A percentile compares a stretch with the other conserved stretches of the same genome.
phyloP scores from a whole-genome alignment of 2,797 vertebrate species.

The Loris lydekkerianus region DNA sequence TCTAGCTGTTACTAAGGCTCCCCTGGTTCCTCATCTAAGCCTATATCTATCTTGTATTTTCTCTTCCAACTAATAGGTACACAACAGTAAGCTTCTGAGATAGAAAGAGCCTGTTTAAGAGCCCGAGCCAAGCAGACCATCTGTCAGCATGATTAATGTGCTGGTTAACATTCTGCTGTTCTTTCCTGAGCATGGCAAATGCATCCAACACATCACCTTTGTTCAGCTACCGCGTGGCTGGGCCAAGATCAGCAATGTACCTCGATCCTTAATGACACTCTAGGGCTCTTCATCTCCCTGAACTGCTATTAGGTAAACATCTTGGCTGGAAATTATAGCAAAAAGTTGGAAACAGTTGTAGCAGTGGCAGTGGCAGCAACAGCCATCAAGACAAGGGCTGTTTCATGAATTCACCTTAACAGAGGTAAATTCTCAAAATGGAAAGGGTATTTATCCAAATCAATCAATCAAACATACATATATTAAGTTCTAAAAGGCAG shows the following conservation, averaged over 20 bases:
- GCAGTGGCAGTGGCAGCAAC: neutral
- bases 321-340: conserved; percentile 31
- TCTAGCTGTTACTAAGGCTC: conserved; percentile 46
- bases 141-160: conserved; percentile 79
- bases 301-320: neutral
- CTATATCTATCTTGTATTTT: neutral
- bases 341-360: conserved; percentile 5
- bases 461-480: neutral
- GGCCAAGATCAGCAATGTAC: conserved; percentile 49
- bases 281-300: conserved; percentile 46
- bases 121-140: conserved; percentile 69
- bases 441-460: conserved; percentile 46
- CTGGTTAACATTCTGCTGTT: conserved; percentile 66
- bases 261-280: conserved; percentile 56
- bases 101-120: conserved; percentile 62
- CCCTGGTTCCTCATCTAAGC: neutral
- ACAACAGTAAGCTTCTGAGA: neutral
- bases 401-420: conserved; percentile 24
- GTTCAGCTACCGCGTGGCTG: neutral
- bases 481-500: neutral
- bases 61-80: conserved; percentile 59
- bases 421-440: conserved; percentile 11
- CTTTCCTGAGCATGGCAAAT: conserved; percentile 70
- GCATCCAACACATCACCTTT: conserved; percentile 65
- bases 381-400: neutral